A percentile compares a stretch with the other conserved stretches of the same genome.
Evolutionary conservation across 2,113 vertebrate genomes (phyloP).

Genomic region (Macaca fascicularis): T2T-MFA8v1.1 NC_088387.1:117559001-117559500

Average conservation of each 20-base stretch:
- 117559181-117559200: neutral
- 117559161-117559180: neutral
- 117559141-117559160: neutral
- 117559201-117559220: too few species aligned
- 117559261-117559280: neutral
- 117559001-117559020: neutral
- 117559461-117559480: neutral
- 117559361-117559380: neutral
- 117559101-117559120: neutral
- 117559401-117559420: neutral
- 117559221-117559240: neutral
- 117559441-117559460: neutral
- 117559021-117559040: neutral
- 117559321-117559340: neutral
- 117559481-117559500: neutral
- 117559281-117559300: neutral
- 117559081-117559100: neutral
- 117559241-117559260: neutral
- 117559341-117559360: neutral
- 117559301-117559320: neutral
- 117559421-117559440: neutral
- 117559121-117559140: neutral
- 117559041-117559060: neutral
- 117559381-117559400: neutral
- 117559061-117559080: neutral